Conservation (phyloP, 1,140 invertebrate species). For the Apis mellifera region DNA sequence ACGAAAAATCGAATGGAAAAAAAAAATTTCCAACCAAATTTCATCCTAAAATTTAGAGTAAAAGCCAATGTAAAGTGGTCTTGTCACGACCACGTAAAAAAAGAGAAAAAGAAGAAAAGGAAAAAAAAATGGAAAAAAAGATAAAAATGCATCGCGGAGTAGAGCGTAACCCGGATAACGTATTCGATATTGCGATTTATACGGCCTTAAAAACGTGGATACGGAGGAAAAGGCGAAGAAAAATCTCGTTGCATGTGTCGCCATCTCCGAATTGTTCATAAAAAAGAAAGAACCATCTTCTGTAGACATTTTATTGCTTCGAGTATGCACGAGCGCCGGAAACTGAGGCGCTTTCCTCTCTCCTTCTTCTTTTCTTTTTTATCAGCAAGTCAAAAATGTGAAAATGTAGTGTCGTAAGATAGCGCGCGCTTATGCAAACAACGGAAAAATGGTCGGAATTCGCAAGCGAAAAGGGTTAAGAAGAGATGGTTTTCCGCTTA, state of each 20-base stretch:
- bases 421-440: conserved; percentile 26
- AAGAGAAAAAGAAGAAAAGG: too few species aligned
- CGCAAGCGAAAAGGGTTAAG: conserved; percentile 13
- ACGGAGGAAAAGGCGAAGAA: neutral
- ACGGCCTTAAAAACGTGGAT: neutral
- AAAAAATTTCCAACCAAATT: neutral
- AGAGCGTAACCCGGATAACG: too few species aligned
- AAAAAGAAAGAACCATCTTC: conserved; percentile 9
- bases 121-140: neutral
- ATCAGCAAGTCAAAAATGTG: conserved; percentile 12
- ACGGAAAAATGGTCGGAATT: neutral
- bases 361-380: neutral
- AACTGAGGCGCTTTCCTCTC: neutral
- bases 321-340: neutral
- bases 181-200: conserved; percentile 30
- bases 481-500: neutral
- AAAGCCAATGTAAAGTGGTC: neutral
- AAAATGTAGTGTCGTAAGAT: neutral
- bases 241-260: conserved; percentile 29
- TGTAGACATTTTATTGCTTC: conserved; percentile 20
- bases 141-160: neutral
- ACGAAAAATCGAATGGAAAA: neutral
- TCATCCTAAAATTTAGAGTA: neutral
- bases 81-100: neutral
- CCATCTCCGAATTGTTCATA: neutral